A percentile compares a stretch with the other conserved stretches of the same genome.
Evolutionary conservation across 2,888 invertebrate species (phyloP).

Genomic region (Schrankia costaestrigalis): DNA sequence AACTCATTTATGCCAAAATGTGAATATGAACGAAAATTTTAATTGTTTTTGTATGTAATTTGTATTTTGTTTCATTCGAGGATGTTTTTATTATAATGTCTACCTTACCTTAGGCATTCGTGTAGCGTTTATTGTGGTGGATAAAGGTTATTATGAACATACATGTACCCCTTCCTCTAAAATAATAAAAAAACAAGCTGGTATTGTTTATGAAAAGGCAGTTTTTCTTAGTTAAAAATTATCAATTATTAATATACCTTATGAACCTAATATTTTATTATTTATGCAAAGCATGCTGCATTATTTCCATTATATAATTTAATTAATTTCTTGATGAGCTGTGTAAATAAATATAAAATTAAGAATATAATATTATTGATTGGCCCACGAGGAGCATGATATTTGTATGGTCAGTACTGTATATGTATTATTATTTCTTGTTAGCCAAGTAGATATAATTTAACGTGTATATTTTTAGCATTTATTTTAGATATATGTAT

Average conservation of each 20-base stretch:
- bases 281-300: slow-evolving; percentile 22
- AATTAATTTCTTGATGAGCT: slow-evolving; percentile 12
- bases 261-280: slow-evolving; percentile 8
- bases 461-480: slow-evolving; percentile 56
- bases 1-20: slow-evolving; percentile 25
- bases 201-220: slow-evolving; percentile 16
- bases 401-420: slow-evolving; percentile 32
- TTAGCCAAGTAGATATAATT: slow-evolving; percentile 40
- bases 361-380: slow-evolving; percentile 12
- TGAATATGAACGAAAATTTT: slow-evolving; percentile 9
- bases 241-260: slow-evolving; percentile 5
- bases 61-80: slow-evolving; percentile 19
- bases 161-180: too few relatives aligned
- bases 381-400: slow-evolving; percentile 22
- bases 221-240: slow-evolving; percentile 14
- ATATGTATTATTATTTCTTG: slow-evolving; percentile 38
- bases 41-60: slow-evolving; percentile 16
- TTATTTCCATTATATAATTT: slow-evolving; percentile 16
- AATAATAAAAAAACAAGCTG: slow-evolving; percentile 15
- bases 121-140: too few relatives aligned
- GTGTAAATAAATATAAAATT: slow-evolving; percentile 28
- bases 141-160: too few relatives aligned
- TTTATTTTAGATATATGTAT: slow-evolving; percentile 57
- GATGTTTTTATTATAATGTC: slow-evolving; percentile 9
- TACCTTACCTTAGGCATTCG: too few relatives aligned